Evolutionary conservation across 2,888 invertebrate species (phyloP), one percentile per base, ranked within the genome.

Genomic region (Tinea semifulvella): DNA sequence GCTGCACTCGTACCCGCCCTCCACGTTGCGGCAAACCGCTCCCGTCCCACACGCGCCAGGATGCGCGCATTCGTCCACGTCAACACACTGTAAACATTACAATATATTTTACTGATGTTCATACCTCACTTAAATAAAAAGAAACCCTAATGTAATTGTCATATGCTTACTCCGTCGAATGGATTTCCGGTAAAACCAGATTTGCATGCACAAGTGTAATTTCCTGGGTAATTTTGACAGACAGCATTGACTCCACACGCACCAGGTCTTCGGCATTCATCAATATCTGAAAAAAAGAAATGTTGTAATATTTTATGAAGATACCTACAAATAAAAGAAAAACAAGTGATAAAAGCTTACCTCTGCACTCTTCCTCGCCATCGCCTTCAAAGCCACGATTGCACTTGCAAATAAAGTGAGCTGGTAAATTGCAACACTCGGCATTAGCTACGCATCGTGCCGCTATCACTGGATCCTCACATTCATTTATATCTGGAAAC

Each of bases 331-430:
- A 22, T 22, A 22, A 22, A 22, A 73, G 10, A 27, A 27, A 10
- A 27, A 10, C 14, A n/a, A 14, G 14, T 2, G 13, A 31, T 13
- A 31, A 31, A 31, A 31, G n/a, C 31, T 13, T 14, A 91, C 92
- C 92, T 77, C 85, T 81, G 76, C 96, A 96, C 63, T 88, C 86
- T 56, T 88, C 88, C 81, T 95, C 94, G 28, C 95, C 96, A 58
- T 96, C 93, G 49, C 96, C 96, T 70, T 91, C 90, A 61, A 88
- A 96, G 46, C 96, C 96, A 48, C 92, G 87, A 59, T 90, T 88
- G 75, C 96, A 96, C 82, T 94, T 95, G 84, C 96, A 96, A 56
- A 94, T 88, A 75, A 94, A 96, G 83, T 94, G 94, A 55, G 95
- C 92, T 40, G 96, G 96, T 57, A 96, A 81, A 82, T 96, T 96